Percentiles rank a stretch among this genome's conserved stretches.
phyloP scores from a whole-genome alignment of 2,888 invertebrate genomes.

The Ferrisia virgata region DNA sequence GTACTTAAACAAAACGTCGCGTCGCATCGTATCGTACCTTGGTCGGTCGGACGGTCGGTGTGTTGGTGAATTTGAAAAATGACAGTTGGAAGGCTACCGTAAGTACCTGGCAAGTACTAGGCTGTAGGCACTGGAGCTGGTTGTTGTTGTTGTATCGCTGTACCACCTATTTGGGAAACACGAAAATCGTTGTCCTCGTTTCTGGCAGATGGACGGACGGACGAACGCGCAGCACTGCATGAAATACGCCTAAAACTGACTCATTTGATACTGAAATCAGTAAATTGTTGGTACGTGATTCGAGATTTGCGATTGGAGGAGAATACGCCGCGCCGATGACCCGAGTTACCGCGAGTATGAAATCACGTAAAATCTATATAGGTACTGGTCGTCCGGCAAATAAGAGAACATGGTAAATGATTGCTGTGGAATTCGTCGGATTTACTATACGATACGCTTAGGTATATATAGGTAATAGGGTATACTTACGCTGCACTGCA shows the following conservation, averaged over 20 bases:
- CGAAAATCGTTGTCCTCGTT: slow-evolving; percentile 23
- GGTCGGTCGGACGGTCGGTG: background rate
- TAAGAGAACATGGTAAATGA: background rate
- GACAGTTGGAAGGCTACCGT: background rate
- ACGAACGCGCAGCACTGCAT: background rate
- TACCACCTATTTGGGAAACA: background rate
- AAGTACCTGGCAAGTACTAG: background rate
- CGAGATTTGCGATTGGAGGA: background rate
- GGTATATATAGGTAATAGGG: no score
- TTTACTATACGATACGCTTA: background rate
- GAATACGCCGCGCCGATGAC: background rate
- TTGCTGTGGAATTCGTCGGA: no score
- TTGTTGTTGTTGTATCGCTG: no score
- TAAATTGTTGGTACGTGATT: slow-evolving; percentile 25
- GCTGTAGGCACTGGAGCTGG: background rate
- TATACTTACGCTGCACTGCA: no score
- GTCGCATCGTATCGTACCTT: background rate
- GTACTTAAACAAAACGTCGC: background rate
- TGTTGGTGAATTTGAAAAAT: slow-evolving; percentile 9
- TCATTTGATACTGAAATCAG: slow-evolving; percentile 19
- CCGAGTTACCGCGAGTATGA: background rate
- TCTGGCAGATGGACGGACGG: no score
- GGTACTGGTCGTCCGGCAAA: background rate
- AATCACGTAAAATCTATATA: slow-evolving; percentile 6
- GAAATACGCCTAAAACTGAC: slow-evolving; percentile 24